Evolutionary conservation across 1,140 invertebrate species (phyloP).

Genomic region (Drosophila sulfurigaster): DNA sequence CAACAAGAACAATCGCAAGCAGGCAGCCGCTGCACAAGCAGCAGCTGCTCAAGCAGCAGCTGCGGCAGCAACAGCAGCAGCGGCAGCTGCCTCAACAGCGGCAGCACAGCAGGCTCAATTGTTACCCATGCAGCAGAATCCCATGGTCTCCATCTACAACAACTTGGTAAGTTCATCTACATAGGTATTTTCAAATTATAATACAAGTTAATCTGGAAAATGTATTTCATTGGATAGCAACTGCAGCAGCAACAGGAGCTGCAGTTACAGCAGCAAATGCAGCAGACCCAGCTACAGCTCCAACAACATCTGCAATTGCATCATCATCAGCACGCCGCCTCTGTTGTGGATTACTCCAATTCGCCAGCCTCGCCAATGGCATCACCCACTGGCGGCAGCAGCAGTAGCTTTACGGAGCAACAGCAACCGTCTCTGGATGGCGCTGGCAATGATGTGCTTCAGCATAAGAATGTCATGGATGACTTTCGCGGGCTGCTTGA

Average conservation of each 20-base stretch:
- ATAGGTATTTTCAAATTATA: neutral
- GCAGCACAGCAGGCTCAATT: conserved; percentile 54
- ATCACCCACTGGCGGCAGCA: conserved; percentile 84
- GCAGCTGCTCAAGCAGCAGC: conserved; percentile 42
- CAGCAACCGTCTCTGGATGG: conserved; percentile 64
- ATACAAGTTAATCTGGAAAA: neutral
- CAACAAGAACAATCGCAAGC: conserved; percentile 90
- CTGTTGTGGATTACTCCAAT: conserved; percentile 64
- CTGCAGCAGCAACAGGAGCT: conserved; percentile 68
- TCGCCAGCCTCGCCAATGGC: conserved; percentile 80
- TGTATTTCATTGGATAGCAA: conserved; percentile 58
- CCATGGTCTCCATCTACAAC: conserved; percentile 84
- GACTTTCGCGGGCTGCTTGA: conserved; percentile 70
- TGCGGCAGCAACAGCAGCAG: conserved; percentile 58
- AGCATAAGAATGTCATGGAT: conserved; percentile 64
- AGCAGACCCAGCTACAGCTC: conserved; percentile 63
- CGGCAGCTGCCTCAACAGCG: conserved; percentile 50
- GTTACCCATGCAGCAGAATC: conserved; percentile 72
- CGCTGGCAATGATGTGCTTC: conserved; percentile 39
- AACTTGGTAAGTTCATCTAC: conserved; percentile 66
- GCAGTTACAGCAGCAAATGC: conserved; percentile 52
- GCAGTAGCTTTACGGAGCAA: conserved; percentile 82
- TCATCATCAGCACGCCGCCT: conserved; percentile 58
- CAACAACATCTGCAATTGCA: conserved; percentile 67
- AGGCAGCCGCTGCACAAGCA: conserved; percentile 76